Evolutionary conservation across 2,797 vertebrate genomes (phyloP), one percentile per base, ranked within the genome.

Genomic region (Aldrovandia affinis): DNA sequence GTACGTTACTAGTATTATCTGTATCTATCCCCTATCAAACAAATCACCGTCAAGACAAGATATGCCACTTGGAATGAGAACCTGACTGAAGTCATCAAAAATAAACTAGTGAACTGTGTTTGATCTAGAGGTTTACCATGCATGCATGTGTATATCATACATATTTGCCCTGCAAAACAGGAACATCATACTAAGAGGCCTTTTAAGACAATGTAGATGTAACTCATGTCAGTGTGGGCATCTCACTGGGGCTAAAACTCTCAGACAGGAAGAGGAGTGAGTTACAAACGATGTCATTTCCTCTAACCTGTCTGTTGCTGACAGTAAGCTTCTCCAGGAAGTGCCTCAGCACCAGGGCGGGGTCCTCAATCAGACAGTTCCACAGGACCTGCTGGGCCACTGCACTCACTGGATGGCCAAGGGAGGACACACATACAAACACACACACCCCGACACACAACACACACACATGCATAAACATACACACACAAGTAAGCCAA

Each of bases 351-450:
- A 99, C 98, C 0, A 99, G 97, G 0, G 98, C 98, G 2, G 98
- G 98, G 86, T 99, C 98, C 93, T 99, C 98, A 86, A 99, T 99
- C 80, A 99, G 93, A 88, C 98, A 99, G 93, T 99, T 99, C 98
- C 98, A 99, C 80, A 99, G 94, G 86, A 99, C 98, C 92, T 99
- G 98, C 88, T 99, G 98, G 81, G 98, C 98, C 57, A 99, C 98
- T 1, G 98, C 98, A 20, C 98, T 99, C 78, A 99, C 98, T 99
- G 89, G 6, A 30, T 52, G 83, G 83, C 84, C 83, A 83, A 28
- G 47, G 78, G 75, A 82, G 33, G 10, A 15, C 77, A 78, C 44
- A 3, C 22, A 78, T 12, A 33, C 33, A 36, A 14, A 39, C 78
- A 15, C 25, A 20, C 78, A 55, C 30, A 18, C 52, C 14, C 78